A percentile compares a stretch with the other conserved stretches of the same genome.
phyloP scores from a whole-genome alignment of 2,888 invertebrate genomes.

The Troilus luridus region DNA sequence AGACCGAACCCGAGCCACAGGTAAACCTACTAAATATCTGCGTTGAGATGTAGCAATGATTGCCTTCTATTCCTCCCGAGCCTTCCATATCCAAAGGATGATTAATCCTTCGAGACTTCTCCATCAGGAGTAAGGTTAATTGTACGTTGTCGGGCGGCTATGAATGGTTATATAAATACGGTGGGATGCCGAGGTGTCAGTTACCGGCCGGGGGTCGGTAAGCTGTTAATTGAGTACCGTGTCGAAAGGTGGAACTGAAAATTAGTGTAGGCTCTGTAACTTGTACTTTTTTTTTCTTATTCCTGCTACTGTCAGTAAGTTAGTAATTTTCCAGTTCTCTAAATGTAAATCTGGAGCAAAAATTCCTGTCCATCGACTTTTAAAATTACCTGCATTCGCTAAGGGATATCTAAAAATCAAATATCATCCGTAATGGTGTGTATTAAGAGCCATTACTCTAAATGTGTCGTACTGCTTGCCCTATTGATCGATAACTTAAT shows the following conservation, averaged over 20 bases:
- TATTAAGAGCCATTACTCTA: too few relatives aligned
- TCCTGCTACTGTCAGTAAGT: background rate
- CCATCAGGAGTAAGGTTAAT: background rate
- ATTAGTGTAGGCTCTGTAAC: slow-evolving; percentile 5
- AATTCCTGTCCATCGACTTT: background rate
- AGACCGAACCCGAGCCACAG: background rate
- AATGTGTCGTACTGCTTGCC: too few relatives aligned
- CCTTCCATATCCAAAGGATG: background rate
- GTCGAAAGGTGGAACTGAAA: slow-evolving; percentile 36
- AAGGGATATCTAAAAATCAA: background rate
- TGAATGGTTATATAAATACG: slow-evolving; percentile 8
- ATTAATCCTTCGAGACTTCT: background rate
- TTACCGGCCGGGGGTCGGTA: background rate
- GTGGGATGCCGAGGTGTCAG: slow-evolving; percentile 4
- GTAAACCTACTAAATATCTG: background rate
- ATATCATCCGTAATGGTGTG: too few relatives aligned
- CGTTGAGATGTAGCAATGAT: background rate
- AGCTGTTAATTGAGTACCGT: slow-evolving; percentile 37
- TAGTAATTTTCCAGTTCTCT: slow-evolving; percentile 11
- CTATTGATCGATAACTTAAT: too few relatives aligned
- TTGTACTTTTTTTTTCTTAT: background rate
- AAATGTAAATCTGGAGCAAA: background rate
- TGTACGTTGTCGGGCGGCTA: background rate
- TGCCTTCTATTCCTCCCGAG: background rate
- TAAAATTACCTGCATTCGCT: background rate